Evolutionary conservation across 1,140 invertebrate species (phyloP), one percentile per base, ranked within the genome.

Genomic region (Diprion similis): DNA sequence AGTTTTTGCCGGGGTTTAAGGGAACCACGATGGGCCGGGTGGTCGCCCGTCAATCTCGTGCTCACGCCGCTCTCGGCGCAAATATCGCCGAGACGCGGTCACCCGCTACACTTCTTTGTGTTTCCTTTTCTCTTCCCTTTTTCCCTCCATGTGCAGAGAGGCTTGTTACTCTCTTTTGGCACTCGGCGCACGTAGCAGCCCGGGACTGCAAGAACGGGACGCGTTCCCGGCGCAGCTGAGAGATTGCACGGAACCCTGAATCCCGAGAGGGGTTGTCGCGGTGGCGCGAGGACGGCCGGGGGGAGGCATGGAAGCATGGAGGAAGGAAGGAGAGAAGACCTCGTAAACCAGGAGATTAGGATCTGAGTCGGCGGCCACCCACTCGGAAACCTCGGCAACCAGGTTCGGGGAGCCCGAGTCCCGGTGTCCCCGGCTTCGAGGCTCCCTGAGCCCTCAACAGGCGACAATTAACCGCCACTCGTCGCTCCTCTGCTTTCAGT

Each of bases 301-400:
- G 51, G 51, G n/a, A 59, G 51, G 51, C 11, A 15, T 59, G 51
- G 51, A 59, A 59, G 51, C 51, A 59, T 59, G 51, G 51, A 59
- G 51, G 51, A 59, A 59, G 51, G 51, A 59, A 59, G 51, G 51
- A 59, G 51, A 73, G 79, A 72, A 83, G 78, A 85, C 76, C 82
- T 81, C 83, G 81, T 83, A 84, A 85, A 83, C 74, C 77, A 83
- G 73, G 78, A 85, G 83, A 86, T 86, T 85, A 84, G 82, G 77
- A 86, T 85, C 84, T 86, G 80, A 81, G 73, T 69, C 75, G 73
- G 78, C 83, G 84, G 82, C 84, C 84, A 86, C 84, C 84, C 81
- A 86, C 83, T 83, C 83, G 68, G 83, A 81, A 68, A 10, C 71
- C 66, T 67, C 66, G 69, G 51, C 45, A 59, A 59, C 51, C 51